Conservation (phyloP, 2,797 vertebrate genomes). For the Lycodopsis pacificus region DNA sequence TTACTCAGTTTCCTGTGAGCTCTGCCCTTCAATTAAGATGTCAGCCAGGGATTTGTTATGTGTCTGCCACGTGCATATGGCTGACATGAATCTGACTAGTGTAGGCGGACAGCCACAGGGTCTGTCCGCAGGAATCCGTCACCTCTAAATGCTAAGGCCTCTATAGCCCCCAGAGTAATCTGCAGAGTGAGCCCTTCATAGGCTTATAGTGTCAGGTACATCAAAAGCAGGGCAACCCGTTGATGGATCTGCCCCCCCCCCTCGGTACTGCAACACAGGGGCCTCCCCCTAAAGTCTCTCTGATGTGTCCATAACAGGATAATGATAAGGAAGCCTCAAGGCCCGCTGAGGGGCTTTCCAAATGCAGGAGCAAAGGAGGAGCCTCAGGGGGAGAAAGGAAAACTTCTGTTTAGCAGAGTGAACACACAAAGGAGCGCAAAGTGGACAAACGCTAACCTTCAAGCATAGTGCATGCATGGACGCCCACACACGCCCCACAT, state of each 20-base stretch:
- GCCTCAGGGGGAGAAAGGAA: conserved; percentile 2
- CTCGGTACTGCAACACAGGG: conserved; percentile 56
- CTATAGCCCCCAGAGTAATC: conserved; percentile 61
- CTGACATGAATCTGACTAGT: conserved; percentile 60
- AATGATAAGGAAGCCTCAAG: conserved; percentile 29
- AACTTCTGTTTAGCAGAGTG: background rate
- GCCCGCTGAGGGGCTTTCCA: conserved; percentile 6
- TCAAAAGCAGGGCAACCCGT: conserved; percentile 69
- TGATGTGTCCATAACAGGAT: conserved; percentile 52
- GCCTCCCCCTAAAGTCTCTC: conserved; percentile 51
- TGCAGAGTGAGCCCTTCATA: conserved; percentile 69
- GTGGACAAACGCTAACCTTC: conserved; percentile 25
- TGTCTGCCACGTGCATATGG: conserved; percentile 56
- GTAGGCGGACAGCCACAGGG: conserved; percentile 72
- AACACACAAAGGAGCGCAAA: conserved; percentile 1
- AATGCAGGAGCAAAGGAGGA: conserved; percentile 17
- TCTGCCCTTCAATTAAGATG: conserved; percentile 63
- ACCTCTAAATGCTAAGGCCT: conserved; percentile 75
- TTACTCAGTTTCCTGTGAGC: conserved; percentile 39
- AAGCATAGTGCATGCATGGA: conserved; percentile 13
- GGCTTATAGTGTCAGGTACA: conserved; percentile 71
- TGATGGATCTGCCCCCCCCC: conserved; percentile 48
- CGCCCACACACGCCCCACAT: background rate
- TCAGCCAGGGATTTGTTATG: conserved; percentile 63
- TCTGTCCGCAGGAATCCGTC: conserved; percentile 78